A percentile compares a stretch with the other conserved stretches of the same genome.
phyloP scores from a whole-genome alignment of 1,140 invertebrate species.

The Cydia strobilella region DNA sequence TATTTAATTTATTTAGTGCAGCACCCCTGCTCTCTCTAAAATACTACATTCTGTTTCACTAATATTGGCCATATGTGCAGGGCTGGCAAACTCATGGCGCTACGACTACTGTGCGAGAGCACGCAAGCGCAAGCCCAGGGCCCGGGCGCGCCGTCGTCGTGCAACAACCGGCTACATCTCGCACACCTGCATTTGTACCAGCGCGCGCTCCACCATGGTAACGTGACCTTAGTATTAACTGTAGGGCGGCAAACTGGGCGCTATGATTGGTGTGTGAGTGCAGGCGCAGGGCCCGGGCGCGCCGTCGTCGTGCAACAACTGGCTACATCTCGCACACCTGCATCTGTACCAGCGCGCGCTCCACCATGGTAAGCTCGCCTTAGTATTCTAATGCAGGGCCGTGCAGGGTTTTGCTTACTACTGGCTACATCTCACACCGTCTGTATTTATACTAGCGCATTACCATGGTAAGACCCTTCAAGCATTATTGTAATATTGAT shows the following conservation, averaged over 20 bases:
- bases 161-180: conserved; percentile 72
- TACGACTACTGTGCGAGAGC: conserved; percentile 89
- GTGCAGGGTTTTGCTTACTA: background rate
- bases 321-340: conserved; percentile 83
- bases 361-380: conserved; percentile 72
- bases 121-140: conserved; percentile 80
- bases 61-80: conserved; percentile 58
- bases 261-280: conserved; percentile 88
- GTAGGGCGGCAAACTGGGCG: conserved; percentile 89
- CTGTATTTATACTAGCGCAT: conserved; percentile 93
- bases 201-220: conserved; percentile 90
- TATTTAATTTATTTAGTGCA: background rate
- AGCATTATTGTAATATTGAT: too few species aligned
- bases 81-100: conserved; percentile 89
- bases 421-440: conserved; percentile 81
- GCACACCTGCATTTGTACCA: conserved; percentile 94
- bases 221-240: conserved; percentile 23
- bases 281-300: conserved; percentile 76
- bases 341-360: conserved; percentile 93
- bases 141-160: conserved; percentile 70
- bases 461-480: too few species aligned
- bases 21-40: background rate
- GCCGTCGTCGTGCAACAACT: conserved; percentile 69
- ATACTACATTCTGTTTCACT: background rate
- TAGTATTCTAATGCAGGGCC: too few species aligned